Base-by-base conservation (phyloP, 92 coral and sea anemone species). In the Desmophyllum pertusum region DNA sequence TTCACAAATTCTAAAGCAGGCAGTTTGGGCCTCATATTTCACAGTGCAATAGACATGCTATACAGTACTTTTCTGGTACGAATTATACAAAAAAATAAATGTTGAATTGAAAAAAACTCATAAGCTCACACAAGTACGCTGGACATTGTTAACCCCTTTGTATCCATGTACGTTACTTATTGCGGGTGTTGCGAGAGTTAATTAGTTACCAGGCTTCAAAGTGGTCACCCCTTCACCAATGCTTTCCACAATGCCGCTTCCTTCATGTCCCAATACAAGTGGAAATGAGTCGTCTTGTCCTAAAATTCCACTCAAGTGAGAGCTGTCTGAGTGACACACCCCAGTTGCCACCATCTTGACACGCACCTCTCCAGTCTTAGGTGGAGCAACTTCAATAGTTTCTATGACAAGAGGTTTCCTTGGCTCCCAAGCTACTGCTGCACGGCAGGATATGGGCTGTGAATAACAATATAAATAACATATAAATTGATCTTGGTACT, bases 391-490 rank as follows among this genome's bases (percentile, higher is more conserved):
- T 69, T 96, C 99, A 53, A 96, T 85, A 25, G 94, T 92, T 78
- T 94, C 99, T 29, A 96, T 89, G 13, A 87, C 62, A 45, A 96
- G 93, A 6, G 99, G 99, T 63, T 96, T 79, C 51, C 70, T 84
- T 9, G 98, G 83, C 73, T 94, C 96, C 99, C 99, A 96, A 1
- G 99, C 96, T 1, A 96, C 99, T 6, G 98, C 98, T 30, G 99
- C 99, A 67, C 66, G 85, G 85, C 99, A 96, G 4, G 83, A 85
- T 40, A 96, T 92, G 15, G 95, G 89, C 98, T 96, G 81, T n/a
- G n/a, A n/a, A n/a, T n/a, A n/a, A n/a, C n/a, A n/a, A n/a, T n/a
- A n/a, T n/a, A n/a, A n/a, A n/a, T n/a, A n/a, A n/a, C n/a, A n/a
- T n/a, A n/a, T n/a, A n/a, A n/a, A n/a, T n/a, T n/a, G n/a, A n/a